Evolutionary conservation across 1,140 invertebrate species (phyloP).

Genomic region (Teleogryllus occipitalis): DNA sequence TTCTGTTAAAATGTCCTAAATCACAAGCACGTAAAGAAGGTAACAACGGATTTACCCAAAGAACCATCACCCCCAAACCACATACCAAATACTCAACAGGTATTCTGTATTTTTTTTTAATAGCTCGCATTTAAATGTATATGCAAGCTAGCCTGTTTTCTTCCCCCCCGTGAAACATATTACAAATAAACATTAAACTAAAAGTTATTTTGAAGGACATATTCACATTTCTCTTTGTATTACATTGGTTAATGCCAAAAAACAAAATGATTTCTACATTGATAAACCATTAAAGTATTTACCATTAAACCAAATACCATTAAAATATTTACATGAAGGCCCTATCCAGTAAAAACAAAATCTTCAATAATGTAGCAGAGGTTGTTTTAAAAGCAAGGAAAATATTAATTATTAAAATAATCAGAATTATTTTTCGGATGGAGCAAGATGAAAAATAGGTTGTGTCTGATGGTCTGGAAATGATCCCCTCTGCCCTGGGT

Average conservation of each 20-base stretch:
- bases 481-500: slow-evolving; percentile 18
- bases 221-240: background rate
- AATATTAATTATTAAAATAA: background rate
- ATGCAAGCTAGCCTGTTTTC: too few species aligned
- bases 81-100: too few species aligned
- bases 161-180: too few species aligned
- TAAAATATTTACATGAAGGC: background rate
- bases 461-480: slow-evolving; percentile 22
- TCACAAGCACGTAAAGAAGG: too few species aligned
- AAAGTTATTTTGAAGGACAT: too few species aligned
- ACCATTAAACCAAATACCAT: too few species aligned
- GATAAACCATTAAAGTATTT: background rate
- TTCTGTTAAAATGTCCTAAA: too few species aligned
- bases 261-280: background rate
- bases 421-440: background rate
- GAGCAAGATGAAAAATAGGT: slow-evolving; percentile 18
- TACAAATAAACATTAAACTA: too few species aligned
- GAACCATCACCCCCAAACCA: too few species aligned
- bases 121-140: too few species aligned
- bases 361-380: background rate
- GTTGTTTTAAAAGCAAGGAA: background rate
- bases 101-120: too few species aligned
- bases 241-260: background rate
- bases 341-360: background rate
- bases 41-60: too few species aligned